A percentile compares a stretch with the other conserved stretches of the same genome.
Evolutionary conservation across 2,113 vertebrate genomes (phyloP).

Genomic region (Gasterosteus nipponicus): DNA sequence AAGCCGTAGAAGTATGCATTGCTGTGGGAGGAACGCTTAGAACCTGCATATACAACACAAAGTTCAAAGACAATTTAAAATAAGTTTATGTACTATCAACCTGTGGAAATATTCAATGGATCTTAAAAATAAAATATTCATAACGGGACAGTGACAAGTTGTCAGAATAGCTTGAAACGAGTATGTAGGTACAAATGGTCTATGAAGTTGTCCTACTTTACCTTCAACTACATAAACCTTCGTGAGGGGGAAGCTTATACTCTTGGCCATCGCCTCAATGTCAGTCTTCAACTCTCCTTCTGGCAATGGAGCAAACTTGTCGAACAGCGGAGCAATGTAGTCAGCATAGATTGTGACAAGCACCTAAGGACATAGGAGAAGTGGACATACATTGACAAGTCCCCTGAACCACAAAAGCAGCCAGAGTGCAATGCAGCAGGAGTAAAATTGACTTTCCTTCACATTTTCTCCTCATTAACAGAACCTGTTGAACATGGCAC

Average conservation of each 20-base stretch:
- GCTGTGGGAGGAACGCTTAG: conserved; percentile 98
- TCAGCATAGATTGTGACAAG: conserved; percentile 99
- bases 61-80: neutral
- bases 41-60: conserved; percentile 81
- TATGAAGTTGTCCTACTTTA: conserved; percentile 53
- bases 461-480: neutral
- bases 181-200: neutral
- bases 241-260: conserved; percentile 94
- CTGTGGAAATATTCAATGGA: neutral
- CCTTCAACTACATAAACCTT: conserved; percentile 99
- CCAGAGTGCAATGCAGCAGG: neutral
- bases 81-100: neutral
- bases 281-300: conserved; percentile 94
- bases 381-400: neutral
- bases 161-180: neutral
- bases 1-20: conserved; percentile 99
- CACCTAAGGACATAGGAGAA: conserved; percentile 79
- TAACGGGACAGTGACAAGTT: neutral
- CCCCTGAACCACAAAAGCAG: neutral
- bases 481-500: conserved; percentile 52
- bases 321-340: conserved; percentile 97
- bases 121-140: neutral
- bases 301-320: conserved; percentile 95
- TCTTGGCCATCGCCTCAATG: conserved; percentile 93
- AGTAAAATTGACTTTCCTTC: neutral